Conservation (phyloP, 2,888 invertebrate genomes). For the Pandemis heparana region DNA sequence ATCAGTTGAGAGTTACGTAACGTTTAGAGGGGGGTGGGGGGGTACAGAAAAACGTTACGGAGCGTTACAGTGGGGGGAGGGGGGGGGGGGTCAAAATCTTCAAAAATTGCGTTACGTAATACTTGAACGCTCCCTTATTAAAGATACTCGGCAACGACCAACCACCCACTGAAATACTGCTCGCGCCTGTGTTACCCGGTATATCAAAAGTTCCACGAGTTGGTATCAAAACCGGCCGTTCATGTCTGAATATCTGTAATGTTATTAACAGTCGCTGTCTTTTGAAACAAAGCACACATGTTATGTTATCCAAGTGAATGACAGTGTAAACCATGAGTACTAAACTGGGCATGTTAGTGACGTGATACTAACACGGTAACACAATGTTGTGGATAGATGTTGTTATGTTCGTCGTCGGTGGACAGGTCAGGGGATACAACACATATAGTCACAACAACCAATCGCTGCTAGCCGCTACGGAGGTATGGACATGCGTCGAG, state of each 20-base stretch:
- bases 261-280: conserved; percentile 61
- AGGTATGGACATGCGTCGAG: conserved; percentile 65
- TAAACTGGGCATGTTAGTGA: conserved; percentile 67
- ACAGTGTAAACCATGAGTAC: conserved; percentile 71
- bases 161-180: too few species aligned
- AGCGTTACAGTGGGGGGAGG: too few species aligned
- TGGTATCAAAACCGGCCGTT: conserved; percentile 21
- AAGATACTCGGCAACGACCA: too few species aligned
- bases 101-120: too few species aligned
- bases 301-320: conserved; percentile 66
- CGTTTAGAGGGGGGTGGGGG: too few species aligned
- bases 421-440: conserved; percentile 60
- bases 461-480: conserved; percentile 68
- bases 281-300: conserved; percentile 59
- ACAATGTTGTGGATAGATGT: conserved; percentile 64
- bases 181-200: too few species aligned
- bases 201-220: neutral
- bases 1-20: too few species aligned
- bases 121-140: too few species aligned
- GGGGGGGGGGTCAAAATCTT: too few species aligned
- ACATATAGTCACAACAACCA: conserved; percentile 70
- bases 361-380: conserved; percentile 57
- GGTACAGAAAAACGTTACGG: too few species aligned
- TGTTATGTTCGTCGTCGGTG: conserved; percentile 59
- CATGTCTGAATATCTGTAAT: conserved; percentile 24